Percentiles rank a stretch among this genome's conserved stretches.
Evolutionary conservation across 2,888 invertebrate species (phyloP).

Genomic region (Zele albiditarsus): DNA sequence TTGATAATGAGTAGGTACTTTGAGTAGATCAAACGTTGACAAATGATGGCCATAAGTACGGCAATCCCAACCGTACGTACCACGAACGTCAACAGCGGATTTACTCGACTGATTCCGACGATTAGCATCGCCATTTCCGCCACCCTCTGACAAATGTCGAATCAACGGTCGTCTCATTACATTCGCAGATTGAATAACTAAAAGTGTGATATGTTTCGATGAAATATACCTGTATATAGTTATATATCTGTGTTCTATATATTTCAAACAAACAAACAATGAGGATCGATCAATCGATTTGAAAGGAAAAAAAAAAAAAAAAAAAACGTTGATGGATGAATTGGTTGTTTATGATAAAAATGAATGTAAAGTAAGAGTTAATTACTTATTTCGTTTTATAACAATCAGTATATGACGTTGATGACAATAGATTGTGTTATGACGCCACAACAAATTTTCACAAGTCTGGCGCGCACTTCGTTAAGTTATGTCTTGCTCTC

Average conservation of each 20-base stretch:
- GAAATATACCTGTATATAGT: not conserved
- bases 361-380: too few relatives aligned
- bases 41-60: constrained; percentile 68
- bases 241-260: not conserved
- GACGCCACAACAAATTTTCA: not conserved
- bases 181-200: constrained; percentile 35
- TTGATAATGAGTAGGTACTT: constrained; percentile 63
- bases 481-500: constrained; percentile 23
- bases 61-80: constrained; percentile 60
- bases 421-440: not conserved
- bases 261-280: not conserved
- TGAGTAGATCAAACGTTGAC: constrained; percentile 67
- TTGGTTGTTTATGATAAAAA: too few relatives aligned
- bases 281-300: constrained; percentile 2
- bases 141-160: constrained; percentile 69
- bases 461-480: constrained; percentile 13
- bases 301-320: not conserved
- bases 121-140: constrained; percentile 58
- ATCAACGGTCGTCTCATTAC: constrained; percentile 69
- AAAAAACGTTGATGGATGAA: too few relatives aligned
- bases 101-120: constrained; percentile 51
- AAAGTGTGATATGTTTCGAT: not conserved
- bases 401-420: too few relatives aligned
- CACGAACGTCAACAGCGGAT: constrained; percentile 43
- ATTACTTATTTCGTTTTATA: too few relatives aligned